Percentiles rank a stretch among this genome's conserved stretches.
Conservation (phyloP, 2,113 vertebrate species). For the Gallinago jamesoni region DNA sequence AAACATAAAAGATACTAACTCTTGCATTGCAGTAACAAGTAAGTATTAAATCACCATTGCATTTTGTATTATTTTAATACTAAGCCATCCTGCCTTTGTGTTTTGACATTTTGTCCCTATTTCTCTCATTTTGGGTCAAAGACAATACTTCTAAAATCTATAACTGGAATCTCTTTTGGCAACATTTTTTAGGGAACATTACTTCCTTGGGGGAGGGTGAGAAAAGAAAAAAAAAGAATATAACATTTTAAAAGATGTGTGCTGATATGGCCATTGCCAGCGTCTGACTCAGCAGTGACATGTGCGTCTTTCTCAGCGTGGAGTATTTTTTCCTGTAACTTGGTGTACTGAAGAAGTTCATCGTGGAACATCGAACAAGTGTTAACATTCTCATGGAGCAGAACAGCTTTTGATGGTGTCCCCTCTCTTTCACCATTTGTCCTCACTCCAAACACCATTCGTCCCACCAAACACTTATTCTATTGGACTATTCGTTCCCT, state of each 20-base stretch:
- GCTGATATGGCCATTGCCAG: not conserved
- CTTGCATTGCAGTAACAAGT: not conserved
- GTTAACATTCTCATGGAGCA: not conserved
- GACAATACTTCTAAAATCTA: not conserved
- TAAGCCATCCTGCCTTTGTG: not conserved
- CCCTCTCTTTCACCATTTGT: not conserved
- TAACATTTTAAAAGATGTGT: not conserved
- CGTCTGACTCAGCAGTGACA: not conserved
- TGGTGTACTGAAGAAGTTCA: not conserved
- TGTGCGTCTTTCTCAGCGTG: rapidly evolving
- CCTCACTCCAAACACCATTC: not conserved
- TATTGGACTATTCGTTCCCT: not conserved
- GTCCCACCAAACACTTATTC: not conserved
- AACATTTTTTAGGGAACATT: not conserved
- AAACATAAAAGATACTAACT: not conserved
- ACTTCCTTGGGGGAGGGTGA: not conserved
- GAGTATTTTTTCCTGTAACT: not conserved
- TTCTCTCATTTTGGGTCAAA: not conserved
- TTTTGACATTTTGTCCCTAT: not conserved
- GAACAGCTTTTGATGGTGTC: not conserved
- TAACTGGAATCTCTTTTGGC: not conserved
- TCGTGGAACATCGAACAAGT: not conserved
- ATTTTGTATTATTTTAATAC: not conserved
- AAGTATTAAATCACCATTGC: not conserved
- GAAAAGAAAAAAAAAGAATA: too few species aligned